Conservation (phyloP, 2,113 vertebrate genomes). For the Lepisosteus oculatus region DNA sequence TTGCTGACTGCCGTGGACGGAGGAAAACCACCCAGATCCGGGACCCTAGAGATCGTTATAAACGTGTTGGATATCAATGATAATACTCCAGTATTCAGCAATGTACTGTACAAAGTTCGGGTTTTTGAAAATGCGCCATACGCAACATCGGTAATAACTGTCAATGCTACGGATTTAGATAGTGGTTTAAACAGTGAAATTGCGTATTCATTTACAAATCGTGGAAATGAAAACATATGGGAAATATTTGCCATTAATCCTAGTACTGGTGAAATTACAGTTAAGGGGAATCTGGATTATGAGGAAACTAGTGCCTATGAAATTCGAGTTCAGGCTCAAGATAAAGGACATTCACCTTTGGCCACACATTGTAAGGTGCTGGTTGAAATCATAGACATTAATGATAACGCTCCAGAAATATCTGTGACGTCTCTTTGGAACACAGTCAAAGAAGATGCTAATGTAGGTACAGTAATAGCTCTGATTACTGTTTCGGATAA, state of each 20-base stretch:
- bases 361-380: conserved; percentile 50
- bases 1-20: conserved; percentile 35
- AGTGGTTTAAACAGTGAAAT: conserved; percentile 48
- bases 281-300: conserved; percentile 49
- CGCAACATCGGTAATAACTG: conserved; percentile 36
- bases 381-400: conserved; percentile 55
- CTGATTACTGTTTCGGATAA: conserved; percentile 61
- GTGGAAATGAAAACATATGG: conserved; percentile 18
- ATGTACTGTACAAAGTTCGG: conserved; percentile 37
- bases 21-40: conserved; percentile 34
- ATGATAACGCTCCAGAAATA: conserved; percentile 66
- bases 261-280: conserved; percentile 19
- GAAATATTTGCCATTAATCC: conserved; percentile 28
- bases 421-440: conserved; percentile 54
- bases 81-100: conserved; percentile 53
- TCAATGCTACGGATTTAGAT: conserved; percentile 52
- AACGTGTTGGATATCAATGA: conserved; percentile 60
- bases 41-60: conserved; percentile 46
- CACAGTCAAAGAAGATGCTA: conserved; percentile 54
- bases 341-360: conserved; percentile 34
- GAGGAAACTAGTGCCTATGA: conserved; percentile 51
- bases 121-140: conserved; percentile 41
- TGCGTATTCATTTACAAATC: conserved; percentile 20
- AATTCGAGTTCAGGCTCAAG: conserved; percentile 48
- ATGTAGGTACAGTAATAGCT: conserved; percentile 58